Conservation (phyloP, 2,113 vertebrate species). For the Erythrocercus mccallii region DNA sequence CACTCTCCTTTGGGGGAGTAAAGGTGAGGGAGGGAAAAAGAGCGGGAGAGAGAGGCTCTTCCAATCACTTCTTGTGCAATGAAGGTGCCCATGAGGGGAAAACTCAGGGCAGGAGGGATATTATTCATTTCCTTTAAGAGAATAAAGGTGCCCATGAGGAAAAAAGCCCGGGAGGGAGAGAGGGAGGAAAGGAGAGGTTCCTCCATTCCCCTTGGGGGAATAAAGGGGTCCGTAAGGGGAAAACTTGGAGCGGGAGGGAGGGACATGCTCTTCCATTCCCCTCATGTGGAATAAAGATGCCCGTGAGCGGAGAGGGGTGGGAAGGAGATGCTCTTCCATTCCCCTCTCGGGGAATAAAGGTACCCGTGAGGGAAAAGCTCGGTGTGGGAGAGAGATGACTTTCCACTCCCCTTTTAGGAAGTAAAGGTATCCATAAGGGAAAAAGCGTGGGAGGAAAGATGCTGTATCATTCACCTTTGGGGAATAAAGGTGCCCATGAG, state of each 20-base stretch:
- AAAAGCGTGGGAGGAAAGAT: not conserved
- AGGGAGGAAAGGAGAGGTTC: not conserved
- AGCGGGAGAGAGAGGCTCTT: not conserved
- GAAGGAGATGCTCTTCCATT: not conserved
- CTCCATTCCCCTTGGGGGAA: not conserved
- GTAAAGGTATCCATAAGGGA: not conserved
- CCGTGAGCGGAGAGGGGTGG: not conserved
- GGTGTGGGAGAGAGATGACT: too few relatives aligned
- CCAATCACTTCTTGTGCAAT: not conserved
- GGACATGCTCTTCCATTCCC: not conserved
- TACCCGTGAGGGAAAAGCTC: fast-evolving
- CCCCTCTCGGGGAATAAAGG: not conserved
- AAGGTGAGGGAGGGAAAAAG: not conserved
- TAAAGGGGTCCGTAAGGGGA: not conserved
- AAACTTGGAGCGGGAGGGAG: not conserved
- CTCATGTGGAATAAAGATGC: not conserved
- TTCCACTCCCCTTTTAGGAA: not conserved
- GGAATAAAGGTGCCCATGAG: not conserved
- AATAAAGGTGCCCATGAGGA: not conserved
- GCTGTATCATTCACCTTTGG: not conserved
- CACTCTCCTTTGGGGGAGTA: not conserved
- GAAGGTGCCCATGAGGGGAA: not conserved
- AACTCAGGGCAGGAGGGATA: not conserved
- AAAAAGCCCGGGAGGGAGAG: too few relatives aligned
- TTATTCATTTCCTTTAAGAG: not conserved